phyloP scores from a whole-genome alignment of 2,113 vertebrate genomes.

The Rhodinocichla rosea region DNA sequence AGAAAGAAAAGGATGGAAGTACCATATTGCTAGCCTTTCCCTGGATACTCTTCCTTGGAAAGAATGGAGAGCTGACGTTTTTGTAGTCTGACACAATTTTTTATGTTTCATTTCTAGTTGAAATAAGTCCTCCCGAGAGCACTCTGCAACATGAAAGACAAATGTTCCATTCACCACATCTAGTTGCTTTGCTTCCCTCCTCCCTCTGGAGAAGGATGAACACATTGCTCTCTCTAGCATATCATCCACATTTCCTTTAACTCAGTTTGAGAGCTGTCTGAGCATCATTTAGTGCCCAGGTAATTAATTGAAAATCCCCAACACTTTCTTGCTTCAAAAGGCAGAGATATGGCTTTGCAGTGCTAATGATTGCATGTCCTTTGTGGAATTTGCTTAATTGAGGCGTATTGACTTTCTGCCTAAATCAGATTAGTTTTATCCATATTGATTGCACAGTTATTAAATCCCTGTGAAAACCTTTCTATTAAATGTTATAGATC shows the following conservation, averaged over 20 bases:
- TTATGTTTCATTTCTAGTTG: not conserved
- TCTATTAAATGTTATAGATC: not conserved
- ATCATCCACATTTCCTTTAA: not conserved
- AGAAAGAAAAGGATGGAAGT: not conserved
- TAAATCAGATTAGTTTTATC: constrained; percentile 22
- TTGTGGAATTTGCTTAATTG: constrained; percentile 14
- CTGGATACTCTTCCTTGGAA: not conserved
- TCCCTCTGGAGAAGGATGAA: not conserved
- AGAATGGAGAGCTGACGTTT: not conserved
- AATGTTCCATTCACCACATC: not conserved
- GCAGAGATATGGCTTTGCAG: not conserved
- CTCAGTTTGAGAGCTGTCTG: not conserved
- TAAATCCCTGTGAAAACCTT: not conserved
- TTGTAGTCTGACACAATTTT: not conserved
- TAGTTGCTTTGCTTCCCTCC: not conserved
- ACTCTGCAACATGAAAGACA: not conserved
- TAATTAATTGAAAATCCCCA: not conserved
- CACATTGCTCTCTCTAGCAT: not conserved
- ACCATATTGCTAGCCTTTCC: not conserved
- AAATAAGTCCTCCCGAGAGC: not conserved
- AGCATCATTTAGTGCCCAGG: rapidly evolving
- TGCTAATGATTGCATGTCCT: not conserved
- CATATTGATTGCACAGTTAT: not conserved
- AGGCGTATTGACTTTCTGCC: constrained; percentile 9
- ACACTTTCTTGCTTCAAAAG: not conserved